phyloP scores from a whole-genome alignment of 2,797 vertebrate species.

The Chaunax sp. region DNA sequence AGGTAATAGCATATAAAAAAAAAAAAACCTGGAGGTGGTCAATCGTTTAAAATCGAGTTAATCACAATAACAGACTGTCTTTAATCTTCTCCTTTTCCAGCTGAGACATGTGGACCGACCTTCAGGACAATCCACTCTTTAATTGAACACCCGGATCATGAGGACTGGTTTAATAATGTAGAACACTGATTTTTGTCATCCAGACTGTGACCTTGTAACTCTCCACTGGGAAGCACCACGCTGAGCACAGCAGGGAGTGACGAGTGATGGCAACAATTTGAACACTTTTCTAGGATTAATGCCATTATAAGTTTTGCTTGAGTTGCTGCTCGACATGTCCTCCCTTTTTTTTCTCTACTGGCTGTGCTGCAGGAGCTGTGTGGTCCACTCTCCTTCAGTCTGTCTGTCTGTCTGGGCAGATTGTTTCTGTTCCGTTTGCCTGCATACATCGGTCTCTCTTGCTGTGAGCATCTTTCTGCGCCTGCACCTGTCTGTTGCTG shows the following conservation, averaged over 20 bases:
- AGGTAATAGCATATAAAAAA: too few relatives aligned
- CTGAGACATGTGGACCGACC: too few relatives aligned
- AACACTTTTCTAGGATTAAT: constrained; percentile 8
- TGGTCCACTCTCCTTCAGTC: constrained; percentile 39
- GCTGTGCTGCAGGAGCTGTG: constrained; percentile 37
- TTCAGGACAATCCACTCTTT: too few relatives aligned
- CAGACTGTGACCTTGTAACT: constrained; percentile 18
- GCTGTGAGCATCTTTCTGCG: constrained; percentile 34
- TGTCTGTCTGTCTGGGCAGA: constrained; percentile 41
- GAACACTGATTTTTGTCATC: constrained; percentile 15
- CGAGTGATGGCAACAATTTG: too few relatives aligned
- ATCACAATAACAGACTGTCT: too few relatives aligned
- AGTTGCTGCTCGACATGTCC: constrained; percentile 23
- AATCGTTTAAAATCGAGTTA: too few relatives aligned
- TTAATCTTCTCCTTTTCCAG: too few relatives aligned
- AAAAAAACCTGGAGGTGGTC: too few relatives aligned
- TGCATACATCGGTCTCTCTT: constrained; percentile 37
- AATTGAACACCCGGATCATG: background rate
- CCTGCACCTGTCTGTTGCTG: constrained; percentile 21
- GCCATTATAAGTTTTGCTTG: background rate
- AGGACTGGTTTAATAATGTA: background rate
- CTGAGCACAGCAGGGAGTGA: constrained; percentile 16
- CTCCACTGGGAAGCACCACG: background rate
- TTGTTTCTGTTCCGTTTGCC: constrained; percentile 31
- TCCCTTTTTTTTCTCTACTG: constrained; percentile 27